Evolutionary conservation across 2,797 vertebrate species (phyloP).

Genomic region (Cygnus olor): DNA sequence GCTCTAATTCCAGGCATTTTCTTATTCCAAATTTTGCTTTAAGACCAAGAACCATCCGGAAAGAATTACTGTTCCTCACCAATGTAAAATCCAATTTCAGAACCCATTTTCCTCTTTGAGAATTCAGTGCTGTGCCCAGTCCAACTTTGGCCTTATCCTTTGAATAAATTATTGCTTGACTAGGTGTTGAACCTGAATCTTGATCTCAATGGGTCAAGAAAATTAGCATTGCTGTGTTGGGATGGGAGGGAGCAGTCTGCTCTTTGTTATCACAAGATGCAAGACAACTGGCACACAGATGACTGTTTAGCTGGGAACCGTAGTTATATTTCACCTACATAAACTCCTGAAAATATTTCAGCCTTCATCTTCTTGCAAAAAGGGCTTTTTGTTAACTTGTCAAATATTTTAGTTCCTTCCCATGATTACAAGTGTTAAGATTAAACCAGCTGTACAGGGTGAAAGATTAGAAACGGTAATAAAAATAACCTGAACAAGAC

Average conservation of each 20-base stretch:
- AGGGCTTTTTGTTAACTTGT: background rate
- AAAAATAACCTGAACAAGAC: constrained; percentile 54
- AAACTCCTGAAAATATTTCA: constrained; percentile 23
- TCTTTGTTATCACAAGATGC: background rate
- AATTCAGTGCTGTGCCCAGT: background rate
- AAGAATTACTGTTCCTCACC: background rate
- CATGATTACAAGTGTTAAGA: constrained; percentile 15
- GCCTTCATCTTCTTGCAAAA: constrained; percentile 12
- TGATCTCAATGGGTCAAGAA: background rate
- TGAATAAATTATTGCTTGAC: background rate
- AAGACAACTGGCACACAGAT: background rate
- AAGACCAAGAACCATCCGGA: background rate
- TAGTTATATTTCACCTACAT: background rate
- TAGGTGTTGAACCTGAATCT: background rate
- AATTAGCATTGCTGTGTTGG: background rate
- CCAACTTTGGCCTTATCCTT: background rate
- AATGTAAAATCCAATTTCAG: background rate
- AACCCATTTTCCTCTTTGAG: background rate
- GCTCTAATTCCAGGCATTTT: background rate
- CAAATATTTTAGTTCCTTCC: constrained; percentile 13
- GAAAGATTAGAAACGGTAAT: constrained; percentile 30
- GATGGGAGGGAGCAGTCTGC: background rate
- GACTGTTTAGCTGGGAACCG: background rate
- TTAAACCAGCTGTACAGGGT: constrained; percentile 25
- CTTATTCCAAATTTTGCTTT: background rate